Percentiles rank a stretch among this genome's conserved stretches.
These are phyloP conservation scores for Brachionus sp. DNA, from an alignment of 1,140 invertebrate genomes.

Conservation along the genomic window DNA sequence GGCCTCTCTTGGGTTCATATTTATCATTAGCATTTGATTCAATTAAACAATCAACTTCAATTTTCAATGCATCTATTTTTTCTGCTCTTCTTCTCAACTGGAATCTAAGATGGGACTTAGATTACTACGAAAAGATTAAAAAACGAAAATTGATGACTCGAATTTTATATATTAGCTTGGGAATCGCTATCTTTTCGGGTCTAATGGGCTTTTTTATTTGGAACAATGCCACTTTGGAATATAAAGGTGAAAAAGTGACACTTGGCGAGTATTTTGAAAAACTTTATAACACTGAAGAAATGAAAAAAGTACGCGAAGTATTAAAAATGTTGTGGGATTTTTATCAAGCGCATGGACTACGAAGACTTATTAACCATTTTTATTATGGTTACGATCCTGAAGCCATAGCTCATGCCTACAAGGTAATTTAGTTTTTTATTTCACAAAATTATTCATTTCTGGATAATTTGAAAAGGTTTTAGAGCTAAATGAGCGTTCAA, in stretches of 20 bases:
- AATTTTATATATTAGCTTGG: constrained; percentile 62
- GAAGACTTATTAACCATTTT: constrained; percentile 68
- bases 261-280: constrained; percentile 76
- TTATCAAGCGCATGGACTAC: constrained; percentile 76
- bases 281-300: constrained; percentile 78
- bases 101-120: constrained; percentile 49
- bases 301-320: constrained; percentile 63
- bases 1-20: constrained; percentile 69
- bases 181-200: constrained; percentile 68
- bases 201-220: constrained; percentile 76
- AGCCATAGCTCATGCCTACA: constrained; percentile 83
- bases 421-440: constrained; percentile 61
- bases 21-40: constrained; percentile 67
- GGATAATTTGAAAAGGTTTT: constrained; percentile 65
- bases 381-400: constrained; percentile 76
- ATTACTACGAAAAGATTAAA: constrained; percentile 49
- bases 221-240: constrained; percentile 80
- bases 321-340: constrained; percentile 72
- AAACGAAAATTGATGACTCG: constrained; percentile 58
- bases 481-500: constrained; percentile 69
- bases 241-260: constrained; percentile 79
- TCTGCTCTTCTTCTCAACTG: constrained; percentile 49
- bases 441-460: constrained; percentile 27
- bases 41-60: constrained; percentile 62
- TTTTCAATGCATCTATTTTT: constrained; percentile 47